Conservation (phyloP, 2,113 vertebrate genomes). For the Apodemus sylvaticus region DNA sequence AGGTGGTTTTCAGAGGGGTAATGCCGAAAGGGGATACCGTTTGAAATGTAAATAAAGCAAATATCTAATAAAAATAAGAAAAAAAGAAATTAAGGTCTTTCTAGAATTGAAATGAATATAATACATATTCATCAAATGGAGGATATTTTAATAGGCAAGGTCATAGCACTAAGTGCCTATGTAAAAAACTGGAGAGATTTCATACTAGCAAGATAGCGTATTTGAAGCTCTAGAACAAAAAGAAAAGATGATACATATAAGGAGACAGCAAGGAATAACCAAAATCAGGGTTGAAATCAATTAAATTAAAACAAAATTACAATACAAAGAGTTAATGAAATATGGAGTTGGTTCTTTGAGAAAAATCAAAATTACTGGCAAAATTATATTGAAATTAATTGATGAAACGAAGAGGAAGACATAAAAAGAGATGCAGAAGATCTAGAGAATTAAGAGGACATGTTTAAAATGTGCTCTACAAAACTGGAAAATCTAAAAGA, state of each 20-base stretch:
- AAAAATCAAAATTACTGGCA: not conserved
- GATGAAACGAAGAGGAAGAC: not conserved
- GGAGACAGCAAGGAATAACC: not conserved
- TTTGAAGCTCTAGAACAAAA: not conserved
- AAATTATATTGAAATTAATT: not conserved
- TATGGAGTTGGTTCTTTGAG: not conserved
- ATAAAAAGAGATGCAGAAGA: not conserved
- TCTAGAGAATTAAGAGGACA: not conserved
- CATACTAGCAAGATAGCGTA: not conserved
- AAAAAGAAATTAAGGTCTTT: not conserved
- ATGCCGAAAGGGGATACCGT: too few species aligned
- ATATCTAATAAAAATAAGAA: too few species aligned
- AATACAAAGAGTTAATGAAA: not conserved
- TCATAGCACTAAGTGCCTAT: not conserved
- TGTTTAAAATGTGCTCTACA: not conserved
- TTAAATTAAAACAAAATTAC: not conserved
- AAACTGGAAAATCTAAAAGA: not conserved
- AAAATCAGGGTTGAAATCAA: not conserved
- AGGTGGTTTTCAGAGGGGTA: too few species aligned
- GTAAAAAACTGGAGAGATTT: not conserved
- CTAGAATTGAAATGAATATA: not conserved
- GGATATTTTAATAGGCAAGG: not conserved
- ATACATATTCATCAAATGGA: not conserved
- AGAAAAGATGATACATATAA: not conserved
- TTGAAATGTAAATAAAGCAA: too few species aligned